These are phyloP conservation scores for Asobara japonica DNA, from an alignment of 1,140 invertebrate species.

Conservation along the genomic window DNA sequence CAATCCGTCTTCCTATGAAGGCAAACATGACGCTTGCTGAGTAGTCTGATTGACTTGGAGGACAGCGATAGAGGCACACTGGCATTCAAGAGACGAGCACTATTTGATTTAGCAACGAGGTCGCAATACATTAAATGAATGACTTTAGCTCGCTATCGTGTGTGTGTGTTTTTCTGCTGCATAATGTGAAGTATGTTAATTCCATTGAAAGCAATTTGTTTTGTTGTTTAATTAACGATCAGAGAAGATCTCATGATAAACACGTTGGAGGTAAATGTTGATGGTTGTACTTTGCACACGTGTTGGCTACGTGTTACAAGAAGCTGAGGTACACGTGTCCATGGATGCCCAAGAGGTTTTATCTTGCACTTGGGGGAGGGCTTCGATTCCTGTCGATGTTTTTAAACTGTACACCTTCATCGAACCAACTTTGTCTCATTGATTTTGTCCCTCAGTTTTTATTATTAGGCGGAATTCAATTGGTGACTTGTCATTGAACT, in stretches of 20 bases:
- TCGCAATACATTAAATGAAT: too few species aligned
- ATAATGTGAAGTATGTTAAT: not conserved
- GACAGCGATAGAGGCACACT: too few species aligned
- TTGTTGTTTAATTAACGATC: conserved; percentile 33
- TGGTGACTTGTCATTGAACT: not conserved
- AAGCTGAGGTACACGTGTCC: conserved; percentile 36
- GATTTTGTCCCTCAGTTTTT: conserved; percentile 27
- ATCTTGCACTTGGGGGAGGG: conserved; percentile 41
- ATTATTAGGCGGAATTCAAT: not conserved
- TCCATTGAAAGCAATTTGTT: conserved; percentile 7
- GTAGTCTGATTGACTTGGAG: too few species aligned
- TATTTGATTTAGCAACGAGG: too few species aligned
- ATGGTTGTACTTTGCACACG: conserved; percentile 23
- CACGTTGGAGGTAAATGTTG: conserved; percentile 37
- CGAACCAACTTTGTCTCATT: conserved; percentile 35
- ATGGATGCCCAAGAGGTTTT: conserved; percentile 38
- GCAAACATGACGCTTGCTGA: too few species aligned
- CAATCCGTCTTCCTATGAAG: too few species aligned
- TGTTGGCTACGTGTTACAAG: conserved; percentile 43
- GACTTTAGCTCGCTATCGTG: not conserved
- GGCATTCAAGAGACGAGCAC: too few species aligned
- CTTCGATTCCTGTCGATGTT: conserved; percentile 46
- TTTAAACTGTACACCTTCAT: conserved; percentile 28
- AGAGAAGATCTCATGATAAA: conserved; percentile 38
- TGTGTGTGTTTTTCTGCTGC: not conserved